Percentiles rank a stretch among this genome's conserved stretches.
These are phyloP conservation scores for Pseudoips prasinana DNA, from an alignment of 2,888 invertebrate genomes.

Conservation along the genomic window DNA sequence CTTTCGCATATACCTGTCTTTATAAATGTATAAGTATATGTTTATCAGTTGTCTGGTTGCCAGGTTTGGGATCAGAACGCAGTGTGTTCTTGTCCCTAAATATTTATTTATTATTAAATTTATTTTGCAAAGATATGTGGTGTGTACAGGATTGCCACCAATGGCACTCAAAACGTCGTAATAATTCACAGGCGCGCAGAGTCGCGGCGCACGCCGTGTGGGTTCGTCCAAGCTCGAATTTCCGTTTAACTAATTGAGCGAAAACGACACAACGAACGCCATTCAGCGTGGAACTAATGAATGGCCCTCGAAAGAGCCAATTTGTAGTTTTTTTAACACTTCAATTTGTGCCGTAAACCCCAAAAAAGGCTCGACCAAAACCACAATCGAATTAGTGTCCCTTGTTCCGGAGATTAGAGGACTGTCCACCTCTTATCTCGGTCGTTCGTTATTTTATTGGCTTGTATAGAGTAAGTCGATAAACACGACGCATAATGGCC, in stretches of 20 bases:
- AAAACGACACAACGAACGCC: constrained; percentile 76
- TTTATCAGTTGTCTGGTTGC: too few species aligned
- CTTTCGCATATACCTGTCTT: too few species aligned
- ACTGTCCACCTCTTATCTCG: constrained; percentile 79
- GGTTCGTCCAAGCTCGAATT: constrained; percentile 54
- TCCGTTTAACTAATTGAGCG: constrained; percentile 81
- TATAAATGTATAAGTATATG: too few species aligned
- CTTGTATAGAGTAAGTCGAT: constrained; percentile 80
- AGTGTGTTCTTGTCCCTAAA: too few species aligned
- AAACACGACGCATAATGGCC: constrained; percentile 81
- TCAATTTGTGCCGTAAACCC: constrained; percentile 81
- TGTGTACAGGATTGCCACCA: too few species aligned
- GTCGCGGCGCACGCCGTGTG: constrained; percentile 44
- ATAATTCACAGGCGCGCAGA: constrained; percentile 26
- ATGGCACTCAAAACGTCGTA: constrained; percentile 34
- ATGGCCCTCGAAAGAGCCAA: constrained; percentile 76
- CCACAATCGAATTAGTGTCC: constrained; percentile 83
- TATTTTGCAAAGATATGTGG: too few species aligned
- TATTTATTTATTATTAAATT: too few species aligned
- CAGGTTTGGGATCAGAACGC: too few species aligned
- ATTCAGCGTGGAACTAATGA: constrained; percentile 76
- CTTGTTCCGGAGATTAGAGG: constrained; percentile 81
- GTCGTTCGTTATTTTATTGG: constrained; percentile 82
- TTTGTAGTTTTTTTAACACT: constrained; percentile 81
- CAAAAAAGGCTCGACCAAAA: constrained; percentile 77